Conservation (phyloP, 2,888 invertebrate species). For the Agrilus biguttatus region DNA sequence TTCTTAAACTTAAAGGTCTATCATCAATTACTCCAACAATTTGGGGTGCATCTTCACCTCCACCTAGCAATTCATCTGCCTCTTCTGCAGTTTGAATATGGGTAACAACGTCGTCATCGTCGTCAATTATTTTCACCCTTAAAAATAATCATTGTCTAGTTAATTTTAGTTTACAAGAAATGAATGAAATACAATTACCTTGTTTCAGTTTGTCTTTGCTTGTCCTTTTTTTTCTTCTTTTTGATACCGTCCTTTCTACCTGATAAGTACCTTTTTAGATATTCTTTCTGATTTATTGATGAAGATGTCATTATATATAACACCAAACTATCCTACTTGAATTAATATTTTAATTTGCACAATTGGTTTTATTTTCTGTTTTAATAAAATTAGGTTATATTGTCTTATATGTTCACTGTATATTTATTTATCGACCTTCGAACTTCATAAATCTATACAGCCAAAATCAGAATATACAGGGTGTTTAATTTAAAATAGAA, state of each 20-base stretch:
- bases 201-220: constrained; percentile 17
- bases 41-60: constrained; percentile 80
- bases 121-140: constrained; percentile 65
- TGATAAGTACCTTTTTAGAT: constrained; percentile 62
- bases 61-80: constrained; percentile 53
- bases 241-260: constrained; percentile 46
- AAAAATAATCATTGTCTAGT: constrained; percentile 5
- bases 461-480: too few species aligned
- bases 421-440: too few species aligned
- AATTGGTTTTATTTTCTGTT: too few species aligned
- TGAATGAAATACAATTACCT: constrained; percentile 2
- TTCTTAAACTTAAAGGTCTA: constrained; percentile 46
- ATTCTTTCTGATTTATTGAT: constrained; percentile 56
- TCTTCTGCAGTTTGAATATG: constrained; percentile 45
- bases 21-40: constrained; percentile 82
- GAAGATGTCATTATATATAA: constrained; percentile 24
- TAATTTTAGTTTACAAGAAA: background rate
- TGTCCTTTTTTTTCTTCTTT: constrained; percentile 53
- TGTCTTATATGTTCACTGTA: too few species aligned
- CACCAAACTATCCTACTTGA: too few species aligned
- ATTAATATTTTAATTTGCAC: too few species aligned
- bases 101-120: constrained; percentile 62
- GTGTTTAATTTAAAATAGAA: too few species aligned
- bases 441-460: too few species aligned
- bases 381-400: too few species aligned